Percentiles rank a stretch among this genome's conserved stretches.
Evolutionary conservation across 2,888 invertebrate species (phyloP).

Genomic region (Troilus luridus): DNA sequence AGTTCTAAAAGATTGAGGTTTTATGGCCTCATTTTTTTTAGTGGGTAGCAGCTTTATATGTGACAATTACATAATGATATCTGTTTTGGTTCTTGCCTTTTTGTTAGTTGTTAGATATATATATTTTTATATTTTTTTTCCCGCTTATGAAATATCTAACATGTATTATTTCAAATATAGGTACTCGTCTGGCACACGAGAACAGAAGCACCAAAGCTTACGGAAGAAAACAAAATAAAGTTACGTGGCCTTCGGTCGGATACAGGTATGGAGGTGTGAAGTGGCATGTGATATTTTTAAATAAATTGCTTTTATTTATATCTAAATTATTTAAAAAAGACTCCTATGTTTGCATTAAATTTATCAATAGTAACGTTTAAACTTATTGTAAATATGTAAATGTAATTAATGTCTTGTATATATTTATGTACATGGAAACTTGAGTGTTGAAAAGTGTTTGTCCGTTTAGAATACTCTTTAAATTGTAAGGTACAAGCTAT

Average conservation of each 20-base stretch:
- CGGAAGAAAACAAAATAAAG: constrained; percentile 76
- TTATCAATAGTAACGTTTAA: not conserved
- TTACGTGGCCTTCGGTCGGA: constrained; percentile 74
- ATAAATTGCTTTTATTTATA: constrained; percentile 43
- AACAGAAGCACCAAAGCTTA: constrained; percentile 88
- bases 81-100: too few species aligned
- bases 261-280: constrained; percentile 74
- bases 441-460: not conserved
- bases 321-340: not conserved
- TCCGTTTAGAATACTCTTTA: constrained; percentile 13
- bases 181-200: constrained; percentile 99
- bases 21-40: too few species aligned
- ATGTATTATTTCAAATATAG: constrained; percentile 68
- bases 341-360: not conserved
- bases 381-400: constrained; percentile 32
- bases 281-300: constrained; percentile 15
- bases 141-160: constrained; percentile 68
- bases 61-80: too few species aligned
- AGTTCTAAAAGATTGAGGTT: too few species aligned
- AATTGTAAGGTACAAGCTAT: not conserved
- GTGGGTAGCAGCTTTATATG: too few species aligned
- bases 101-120: constrained; percentile 51
- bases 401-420: constrained; percentile 36
- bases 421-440: constrained; percentile 29
- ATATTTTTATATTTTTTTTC: too few species aligned